These are phyloP conservation scores for Dreissena polymorpha DNA, from an alignment of 1,140 invertebrate species.

Conservation along the genomic window DNA sequence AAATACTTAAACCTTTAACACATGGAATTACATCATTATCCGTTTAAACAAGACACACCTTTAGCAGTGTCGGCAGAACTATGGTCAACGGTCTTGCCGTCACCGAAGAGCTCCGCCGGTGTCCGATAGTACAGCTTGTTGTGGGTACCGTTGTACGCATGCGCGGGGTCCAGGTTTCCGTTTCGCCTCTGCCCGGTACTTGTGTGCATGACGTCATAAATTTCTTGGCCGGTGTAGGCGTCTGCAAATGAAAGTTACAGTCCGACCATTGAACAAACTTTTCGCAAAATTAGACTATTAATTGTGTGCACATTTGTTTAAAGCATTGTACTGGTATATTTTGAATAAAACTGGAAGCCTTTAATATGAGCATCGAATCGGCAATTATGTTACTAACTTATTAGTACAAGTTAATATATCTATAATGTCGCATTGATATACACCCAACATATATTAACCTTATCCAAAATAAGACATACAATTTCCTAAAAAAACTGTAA, in stretches of 20 bases:
- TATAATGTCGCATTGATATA: too few relatives aligned
- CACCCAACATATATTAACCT: too few relatives aligned
- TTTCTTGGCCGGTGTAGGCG: background rate
- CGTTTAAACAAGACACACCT: constrained; percentile 4
- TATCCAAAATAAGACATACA: too few relatives aligned
- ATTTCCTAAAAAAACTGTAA: too few relatives aligned
- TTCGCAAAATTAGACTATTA: background rate
- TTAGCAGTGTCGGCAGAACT: constrained; percentile 61
- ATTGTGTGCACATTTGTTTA: background rate
- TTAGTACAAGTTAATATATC: too few relatives aligned
- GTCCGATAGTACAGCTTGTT: constrained; percentile 64
- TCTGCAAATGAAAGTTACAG: background rate
- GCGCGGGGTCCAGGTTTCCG: constrained; percentile 54
- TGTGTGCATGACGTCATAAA: background rate
- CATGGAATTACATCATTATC: too few relatives aligned
- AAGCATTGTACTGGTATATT: too few relatives aligned
- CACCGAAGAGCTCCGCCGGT: constrained; percentile 62
- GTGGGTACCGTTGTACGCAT: constrained; percentile 65
- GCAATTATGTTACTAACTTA: too few relatives aligned
- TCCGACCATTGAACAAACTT: background rate
- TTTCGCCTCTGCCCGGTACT: constrained; percentile 29
- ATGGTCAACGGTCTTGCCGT: constrained; percentile 27
- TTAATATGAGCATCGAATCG: too few relatives aligned
- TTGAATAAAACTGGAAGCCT: too few relatives aligned
- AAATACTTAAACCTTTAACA: too few relatives aligned